These are phyloP conservation scores for Tachycineta bicolor DNA, from an alignment of 2,113 vertebrate species.

Conservation along the genomic window DNA sequence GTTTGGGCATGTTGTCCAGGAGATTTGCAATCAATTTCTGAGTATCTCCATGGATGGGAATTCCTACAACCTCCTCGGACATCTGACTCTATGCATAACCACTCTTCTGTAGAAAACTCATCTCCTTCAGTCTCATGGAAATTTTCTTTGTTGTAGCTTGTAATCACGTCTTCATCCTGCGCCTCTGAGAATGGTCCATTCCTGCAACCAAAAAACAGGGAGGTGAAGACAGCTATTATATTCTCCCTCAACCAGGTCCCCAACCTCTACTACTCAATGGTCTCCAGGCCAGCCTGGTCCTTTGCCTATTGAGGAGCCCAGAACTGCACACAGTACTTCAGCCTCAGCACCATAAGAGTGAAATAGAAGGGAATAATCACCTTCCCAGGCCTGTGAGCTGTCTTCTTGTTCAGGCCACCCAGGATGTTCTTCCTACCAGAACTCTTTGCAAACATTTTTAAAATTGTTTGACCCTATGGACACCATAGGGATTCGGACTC, in stretches of 20 bases:
- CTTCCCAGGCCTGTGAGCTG: accelerated
- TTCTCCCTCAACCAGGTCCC: not conserved
- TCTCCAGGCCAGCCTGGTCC: not conserved
- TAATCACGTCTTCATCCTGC: not conserved
- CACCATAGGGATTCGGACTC: accelerated
- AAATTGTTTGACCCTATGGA: not conserved
- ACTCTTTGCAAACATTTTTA: not conserved
- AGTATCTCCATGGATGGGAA: not conserved
- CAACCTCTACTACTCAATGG: not conserved
- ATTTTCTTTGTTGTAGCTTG: not conserved
- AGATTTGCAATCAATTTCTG: not conserved
- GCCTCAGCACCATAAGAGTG: not conserved
- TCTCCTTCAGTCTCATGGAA: not conserved
- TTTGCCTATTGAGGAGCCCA: not conserved
- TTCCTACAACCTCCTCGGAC: not conserved
- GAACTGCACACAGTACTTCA: not conserved
- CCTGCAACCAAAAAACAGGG: not conserved
- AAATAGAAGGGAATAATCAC: not conserved
- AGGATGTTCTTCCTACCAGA: not conserved
- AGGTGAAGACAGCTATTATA: not conserved
- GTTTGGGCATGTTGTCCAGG: not conserved
- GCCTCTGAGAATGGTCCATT: not conserved
- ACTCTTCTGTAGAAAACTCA: not conserved
- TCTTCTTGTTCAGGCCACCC: not conserved
- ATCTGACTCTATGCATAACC: not conserved